phyloP scores from a whole-genome alignment of 2,797 vertebrate genomes.

The Odontamblyopus rebecca region DNA sequence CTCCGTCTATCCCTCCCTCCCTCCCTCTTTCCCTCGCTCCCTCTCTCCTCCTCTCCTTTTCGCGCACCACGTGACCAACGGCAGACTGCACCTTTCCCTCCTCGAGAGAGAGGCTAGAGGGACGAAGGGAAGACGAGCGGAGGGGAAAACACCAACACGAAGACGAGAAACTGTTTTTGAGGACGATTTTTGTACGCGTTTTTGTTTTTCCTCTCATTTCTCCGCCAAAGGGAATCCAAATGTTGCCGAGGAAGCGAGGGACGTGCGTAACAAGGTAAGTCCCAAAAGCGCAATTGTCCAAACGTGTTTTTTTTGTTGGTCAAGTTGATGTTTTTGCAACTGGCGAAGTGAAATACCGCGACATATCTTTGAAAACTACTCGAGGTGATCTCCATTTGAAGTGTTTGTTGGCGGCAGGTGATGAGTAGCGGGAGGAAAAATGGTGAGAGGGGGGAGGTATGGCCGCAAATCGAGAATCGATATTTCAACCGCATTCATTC shows the following conservation, averaged over 20 bases:
- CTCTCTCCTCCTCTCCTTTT: slow-evolving; percentile 26
- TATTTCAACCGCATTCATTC: slow-evolving; percentile 77
- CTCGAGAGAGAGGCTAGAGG: slow-evolving; percentile 49
- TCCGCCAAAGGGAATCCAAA: slow-evolving; percentile 51
- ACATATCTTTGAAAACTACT: background rate
- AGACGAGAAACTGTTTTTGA: slow-evolving; percentile 1
- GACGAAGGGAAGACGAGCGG: slow-evolving; percentile 30
- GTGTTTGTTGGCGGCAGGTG: slow-evolving; percentile 7
- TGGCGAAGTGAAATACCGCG: background rate
- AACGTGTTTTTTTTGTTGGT: slow-evolving; percentile 8
- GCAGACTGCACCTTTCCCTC: slow-evolving; percentile 78
- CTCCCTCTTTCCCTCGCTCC: background rate
- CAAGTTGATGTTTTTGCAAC: slow-evolving; percentile 2
- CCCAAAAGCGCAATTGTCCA: background rate
- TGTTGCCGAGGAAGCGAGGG: slow-evolving; percentile 48
- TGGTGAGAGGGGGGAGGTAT: slow-evolving; percentile 61
- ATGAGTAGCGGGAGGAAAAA: slow-evolving; percentile 26
- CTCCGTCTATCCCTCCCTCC: slow-evolving; percentile 2
- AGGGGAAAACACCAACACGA: slow-evolving; percentile 34
- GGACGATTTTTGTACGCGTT: background rate
- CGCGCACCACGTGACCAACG: slow-evolving; percentile 73
- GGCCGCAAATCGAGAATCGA: slow-evolving; percentile 75
- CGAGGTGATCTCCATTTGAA: slow-evolving; percentile 6
- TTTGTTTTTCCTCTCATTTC: background rate
- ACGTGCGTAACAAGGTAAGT: slow-evolving; percentile 64